A percentile compares a stretch with the other conserved stretches of the same genome.
These are phyloP conservation scores for Pseudochaenichthys georgianus DNA, from an alignment of 2,797 vertebrate species.

Conservation along the genomic window DNA sequence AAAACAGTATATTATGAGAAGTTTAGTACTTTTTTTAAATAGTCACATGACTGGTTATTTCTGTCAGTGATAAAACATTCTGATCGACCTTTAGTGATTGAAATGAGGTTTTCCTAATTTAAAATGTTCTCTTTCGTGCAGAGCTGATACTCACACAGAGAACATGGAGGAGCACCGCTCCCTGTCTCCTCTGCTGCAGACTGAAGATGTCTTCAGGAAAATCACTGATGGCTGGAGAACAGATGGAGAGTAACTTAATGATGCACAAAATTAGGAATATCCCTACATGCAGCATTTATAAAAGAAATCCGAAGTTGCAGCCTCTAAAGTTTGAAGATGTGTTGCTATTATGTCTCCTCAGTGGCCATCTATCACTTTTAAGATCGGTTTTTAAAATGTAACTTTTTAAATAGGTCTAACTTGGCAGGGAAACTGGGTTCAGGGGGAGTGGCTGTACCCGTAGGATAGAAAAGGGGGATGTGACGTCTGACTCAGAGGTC, in stretches of 20 bases:
- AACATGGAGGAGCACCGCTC: constrained; percentile 85
- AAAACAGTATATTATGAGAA: no score
- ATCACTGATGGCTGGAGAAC: constrained; percentile 79
- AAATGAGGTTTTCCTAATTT: background rate
- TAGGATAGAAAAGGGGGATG: no score
- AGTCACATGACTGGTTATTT: no score
- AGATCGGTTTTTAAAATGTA: background rate
- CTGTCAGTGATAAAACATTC: no score
- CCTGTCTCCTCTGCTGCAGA: constrained; percentile 80
- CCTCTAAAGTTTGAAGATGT: background rate
- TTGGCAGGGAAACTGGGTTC: no score
- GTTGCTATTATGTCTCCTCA: background rate
- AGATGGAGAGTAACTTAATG: constrained; percentile 22
- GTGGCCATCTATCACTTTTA: background rate
- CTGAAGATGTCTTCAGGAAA: constrained; percentile 87
- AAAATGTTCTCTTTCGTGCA: background rate
- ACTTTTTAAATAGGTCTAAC: background rate
- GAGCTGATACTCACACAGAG: constrained; percentile 82
- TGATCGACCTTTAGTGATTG: no score
- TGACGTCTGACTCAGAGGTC: no score
- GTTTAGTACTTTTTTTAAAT: no score
- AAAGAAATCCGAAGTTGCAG: background rate
- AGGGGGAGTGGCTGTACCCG: no score
- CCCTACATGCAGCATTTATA: background rate
- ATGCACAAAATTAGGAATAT: background rate